Base-by-base conservation (phyloP, 35 echinoderm and acorn worm species). In the Chiridota heheva region DNA sequence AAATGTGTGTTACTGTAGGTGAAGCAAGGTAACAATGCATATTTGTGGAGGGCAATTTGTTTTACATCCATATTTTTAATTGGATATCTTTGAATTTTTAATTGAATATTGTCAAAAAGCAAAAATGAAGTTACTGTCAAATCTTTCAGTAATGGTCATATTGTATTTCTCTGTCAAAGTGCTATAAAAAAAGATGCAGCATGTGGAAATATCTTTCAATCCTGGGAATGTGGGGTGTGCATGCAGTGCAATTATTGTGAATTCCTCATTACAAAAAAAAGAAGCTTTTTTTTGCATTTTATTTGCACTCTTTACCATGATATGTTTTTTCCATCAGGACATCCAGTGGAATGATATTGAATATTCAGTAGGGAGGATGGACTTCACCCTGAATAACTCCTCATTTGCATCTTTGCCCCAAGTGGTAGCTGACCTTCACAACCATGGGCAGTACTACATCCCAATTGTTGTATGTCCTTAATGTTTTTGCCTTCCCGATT, bases 261-360 rank as follows among this genome's bases (percentile, higher is more conserved):
- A 20, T 48, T 20, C 4, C 45, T 56, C 36, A 25, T 3, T 75
- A 10, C 51, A 49, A 49, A 17, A 36, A 60, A 60, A 28, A 26
- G 38, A 29, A 28, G 37, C 32, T 70, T 15, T 70, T 70, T 5
- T 15, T 36, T 35, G 33, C 67, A 70, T 15, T 35, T 13, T 70
- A 6, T 37, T 24, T 5, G 5, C 6, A 36, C 12, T 70, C 40
- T 48, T 44, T 27, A 58, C 39, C 59, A 31, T 31, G 59, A 15
- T 6, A 7, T 26, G 15, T 61, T 61, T 26, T 60, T 61, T 44
- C 2, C 41, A 7, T 44, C 36, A 96, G 92, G 92, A 96, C 73
- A 83, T 90, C 7, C 92, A 96, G 45, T 96, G 92, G 92, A 96
- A 90, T 82, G 92, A 96, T 58, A 96, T 96, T 47, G 92, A 96